Base-by-base conservation (phyloP, 2,113 vertebrate genomes). In the Choloepus hoffmanni region DNA sequence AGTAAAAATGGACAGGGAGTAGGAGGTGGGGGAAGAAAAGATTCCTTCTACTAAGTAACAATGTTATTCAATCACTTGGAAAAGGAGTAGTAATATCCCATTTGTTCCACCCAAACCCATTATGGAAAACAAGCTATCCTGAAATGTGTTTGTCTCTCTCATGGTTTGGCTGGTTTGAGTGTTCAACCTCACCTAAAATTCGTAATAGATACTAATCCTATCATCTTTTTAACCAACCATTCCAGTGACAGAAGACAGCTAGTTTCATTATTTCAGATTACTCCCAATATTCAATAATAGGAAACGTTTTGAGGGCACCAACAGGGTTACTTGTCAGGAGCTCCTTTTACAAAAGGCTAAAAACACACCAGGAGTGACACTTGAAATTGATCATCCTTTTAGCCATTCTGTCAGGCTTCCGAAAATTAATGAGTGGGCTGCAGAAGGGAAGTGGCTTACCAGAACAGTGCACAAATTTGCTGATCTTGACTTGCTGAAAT, bases 391-490 rank as follows among this genome's bases (percentile, higher is more conserved):
- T 92, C 67, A 96, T 84, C 96, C 78, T 92, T 97, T 97, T 84
- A 96, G 63, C 77, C 97, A 89, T 95, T 74, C 76, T 98, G 88
- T 95, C 87, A 94, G 78, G 58, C 60, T 92, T 92, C 68, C 67
- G 65, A 97, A 98, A 98, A 97, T 45, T 90, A 55, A 97, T 97
- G 96, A 98, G 96, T 72, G 88, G 73, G 86, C 89, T 86, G 92
- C 50, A 72, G 94, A 68, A 95, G 94, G 81, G 96, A 97, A 97
- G 96, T 95, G 90, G 73, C 95, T 96, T 96, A 96, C 90, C 90
- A 98, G 96, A 96, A 95, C 70, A 84, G 58, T 5, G 1, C 45
- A 67, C 91, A 76, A 77, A 97, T 94, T 77, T 97, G 96, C 97
- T 97, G 96, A 98, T 94, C 91, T 74, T 36, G 63, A 93, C 95